Percentiles rank a stretch among this genome's conserved stretches.
phyloP scores from a whole-genome alignment of 2,888 invertebrate genomes.

The Polymixis lichenea region DNA sequence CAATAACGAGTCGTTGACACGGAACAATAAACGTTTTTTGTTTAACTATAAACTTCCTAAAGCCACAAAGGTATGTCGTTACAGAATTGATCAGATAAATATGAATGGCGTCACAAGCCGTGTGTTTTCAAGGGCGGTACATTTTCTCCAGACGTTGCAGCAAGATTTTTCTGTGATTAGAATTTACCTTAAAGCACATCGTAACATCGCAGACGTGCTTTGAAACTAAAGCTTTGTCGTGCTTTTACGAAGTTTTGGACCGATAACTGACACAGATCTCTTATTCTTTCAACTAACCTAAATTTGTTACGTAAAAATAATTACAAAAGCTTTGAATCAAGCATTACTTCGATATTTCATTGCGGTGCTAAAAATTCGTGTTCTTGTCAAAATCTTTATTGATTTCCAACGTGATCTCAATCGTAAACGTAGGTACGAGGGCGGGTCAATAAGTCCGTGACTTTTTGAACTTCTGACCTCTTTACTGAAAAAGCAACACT shows the following conservation, averaged over 20 bases:
- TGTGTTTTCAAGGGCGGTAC: conserved; percentile 60
- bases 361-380: conserved; percentile 8
- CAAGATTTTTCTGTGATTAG: conserved; percentile 47
- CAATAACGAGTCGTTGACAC: conserved; percentile 54
- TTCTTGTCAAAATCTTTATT: conserved; percentile 25
- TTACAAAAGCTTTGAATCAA: conserved; percentile 19
- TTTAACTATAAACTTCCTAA: conserved; percentile 52
- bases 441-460: no score
- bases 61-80: conserved; percentile 46
- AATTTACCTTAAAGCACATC: conserved; percentile 40
- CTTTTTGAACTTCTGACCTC: no score
- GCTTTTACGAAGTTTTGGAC: conserved; percentile 21
- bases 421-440: conserved; percentile 4
- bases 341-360: conserved; percentile 14
- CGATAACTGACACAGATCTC: conserved; percentile 25
- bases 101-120: conserved; percentile 51
- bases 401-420: conserved; percentile 8
- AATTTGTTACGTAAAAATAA: conserved; percentile 24
- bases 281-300: conserved; percentile 8
- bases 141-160: conserved; percentile 57
- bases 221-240: conserved; percentile 39
- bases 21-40: conserved; percentile 62
- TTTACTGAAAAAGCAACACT: no score
- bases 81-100: conserved; percentile 61
- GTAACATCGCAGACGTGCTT: conserved; percentile 26